Evolutionary conservation across 2,797 vertebrate genomes (phyloP).

Genomic region (Limosa lapponica): DNA sequence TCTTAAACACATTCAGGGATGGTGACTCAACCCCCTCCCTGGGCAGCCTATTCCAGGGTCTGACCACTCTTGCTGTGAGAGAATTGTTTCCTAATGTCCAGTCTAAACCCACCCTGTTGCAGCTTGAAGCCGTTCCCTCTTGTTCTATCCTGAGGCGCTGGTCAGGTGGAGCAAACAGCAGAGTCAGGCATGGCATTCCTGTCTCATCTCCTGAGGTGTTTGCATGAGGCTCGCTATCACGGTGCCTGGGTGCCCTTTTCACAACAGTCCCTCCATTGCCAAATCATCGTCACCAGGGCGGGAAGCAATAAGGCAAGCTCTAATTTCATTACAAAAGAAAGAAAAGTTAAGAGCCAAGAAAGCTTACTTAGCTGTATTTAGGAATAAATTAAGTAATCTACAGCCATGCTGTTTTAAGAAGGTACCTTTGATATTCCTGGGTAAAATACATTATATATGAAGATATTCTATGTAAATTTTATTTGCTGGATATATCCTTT

Average conservation of each 20-base stretch:
- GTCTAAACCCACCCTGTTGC: too few relatives aligned
- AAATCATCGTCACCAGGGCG: not conserved
- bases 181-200: not conserved
- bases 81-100: too few relatives aligned
- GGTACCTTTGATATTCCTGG: not conserved
- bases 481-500: not conserved
- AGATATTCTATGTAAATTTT: not conserved
- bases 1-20: too few relatives aligned
- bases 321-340: not conserved
- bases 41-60: too few relatives aligned
- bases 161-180: not conserved
- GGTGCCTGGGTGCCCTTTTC: not conserved
- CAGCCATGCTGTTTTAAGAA: not conserved
- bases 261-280: not conserved
- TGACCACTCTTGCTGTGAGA: too few relatives aligned
- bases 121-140: too few relatives aligned
- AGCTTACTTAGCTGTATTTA: not conserved
- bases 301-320: not conserved
- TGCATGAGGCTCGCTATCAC: not conserved
- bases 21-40: too few relatives aligned
- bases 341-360: not conserved
- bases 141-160: not conserved
- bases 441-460: not conserved
- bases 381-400: not conserved
- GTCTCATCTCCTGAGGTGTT: not conserved